Conservation (phyloP, 2,888 invertebrate species). For the Euphydryas editha region DNA sequence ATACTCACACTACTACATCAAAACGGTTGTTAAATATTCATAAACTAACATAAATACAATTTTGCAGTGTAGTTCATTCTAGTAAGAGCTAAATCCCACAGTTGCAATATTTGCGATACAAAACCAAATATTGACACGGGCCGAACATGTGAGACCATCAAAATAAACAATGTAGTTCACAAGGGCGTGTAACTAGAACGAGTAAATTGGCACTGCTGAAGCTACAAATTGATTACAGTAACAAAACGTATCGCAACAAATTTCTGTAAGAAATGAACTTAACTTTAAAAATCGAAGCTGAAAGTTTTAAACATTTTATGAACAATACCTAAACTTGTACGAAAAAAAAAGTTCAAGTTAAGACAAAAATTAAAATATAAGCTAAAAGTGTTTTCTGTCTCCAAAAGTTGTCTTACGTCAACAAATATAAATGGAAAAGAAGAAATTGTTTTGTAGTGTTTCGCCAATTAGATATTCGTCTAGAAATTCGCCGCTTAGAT, state of each 20-base stretch:
- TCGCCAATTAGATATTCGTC: too few relatives aligned
- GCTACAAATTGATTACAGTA: slow-evolving; percentile 37
- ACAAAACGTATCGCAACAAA: slow-evolving; percentile 30
- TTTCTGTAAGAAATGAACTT: neutral
- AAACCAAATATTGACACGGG: slow-evolving; percentile 48
- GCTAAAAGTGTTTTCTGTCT: too few relatives aligned
- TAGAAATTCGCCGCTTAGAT: too few relatives aligned
- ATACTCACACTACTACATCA: too few relatives aligned
- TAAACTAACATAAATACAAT: neutral
- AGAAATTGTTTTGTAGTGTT: too few relatives aligned
- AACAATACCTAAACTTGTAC: too few relatives aligned
- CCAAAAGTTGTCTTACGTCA: too few relatives aligned
- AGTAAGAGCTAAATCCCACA: slow-evolving; percentile 16
- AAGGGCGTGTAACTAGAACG: slow-evolving; percentile 61
- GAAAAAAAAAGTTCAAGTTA: neutral
- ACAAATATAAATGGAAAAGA: neutral
- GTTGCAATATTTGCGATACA: slow-evolving; percentile 36
- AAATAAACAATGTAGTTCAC: slow-evolving; percentile 52
- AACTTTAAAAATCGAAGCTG: too few relatives aligned
- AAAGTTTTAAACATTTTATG: neutral
- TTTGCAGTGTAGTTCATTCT: slow-evolving; percentile 2
- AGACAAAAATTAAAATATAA: too few relatives aligned
- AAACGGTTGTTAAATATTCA: too few relatives aligned
- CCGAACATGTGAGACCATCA: slow-evolving; percentile 55
- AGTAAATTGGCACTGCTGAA: slow-evolving; percentile 44